Evolutionary conservation across 2,113 vertebrate species (phyloP).

Genomic region (Mesitornis unicolor): DNA sequence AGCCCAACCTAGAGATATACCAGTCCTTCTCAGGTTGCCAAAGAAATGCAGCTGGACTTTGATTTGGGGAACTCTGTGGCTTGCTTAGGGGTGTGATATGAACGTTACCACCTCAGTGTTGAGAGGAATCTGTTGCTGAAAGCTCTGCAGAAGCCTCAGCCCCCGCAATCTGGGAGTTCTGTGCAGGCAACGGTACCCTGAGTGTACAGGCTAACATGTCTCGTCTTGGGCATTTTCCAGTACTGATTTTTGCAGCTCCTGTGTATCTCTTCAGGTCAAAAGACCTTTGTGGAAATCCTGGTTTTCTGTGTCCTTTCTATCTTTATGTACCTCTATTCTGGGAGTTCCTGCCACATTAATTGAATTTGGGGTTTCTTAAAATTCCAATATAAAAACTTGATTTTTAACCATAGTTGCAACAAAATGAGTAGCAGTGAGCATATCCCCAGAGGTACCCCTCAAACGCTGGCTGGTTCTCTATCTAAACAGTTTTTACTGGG

Average conservation of each 20-base stretch:
- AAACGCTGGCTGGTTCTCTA: rapidly evolving
- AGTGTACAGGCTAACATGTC: rapidly evolving
- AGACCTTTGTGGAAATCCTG: background rate
- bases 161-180: background rate
- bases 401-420: rapidly evolving
- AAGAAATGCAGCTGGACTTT: background rate
- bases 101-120: background rate
- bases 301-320: background rate
- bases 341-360: background rate
- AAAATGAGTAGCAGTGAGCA: rapidly evolving
- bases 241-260: too few relatives aligned
- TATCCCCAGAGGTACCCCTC: background rate
- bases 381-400: background rate
- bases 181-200: background rate
- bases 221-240: rapidly evolving
- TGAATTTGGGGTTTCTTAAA: background rate
- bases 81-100: background rate
- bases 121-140: background rate
- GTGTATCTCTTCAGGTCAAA: background rate
- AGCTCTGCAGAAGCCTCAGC: background rate
- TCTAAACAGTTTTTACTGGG: background rate
- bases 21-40: background rate
- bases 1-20: background rate
- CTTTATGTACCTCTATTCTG: background rate
- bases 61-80: background rate